Evolutionary conservation across 2,888 invertebrate species (phyloP).

Genomic region (Sepioteuthis lessoniana): DNA sequence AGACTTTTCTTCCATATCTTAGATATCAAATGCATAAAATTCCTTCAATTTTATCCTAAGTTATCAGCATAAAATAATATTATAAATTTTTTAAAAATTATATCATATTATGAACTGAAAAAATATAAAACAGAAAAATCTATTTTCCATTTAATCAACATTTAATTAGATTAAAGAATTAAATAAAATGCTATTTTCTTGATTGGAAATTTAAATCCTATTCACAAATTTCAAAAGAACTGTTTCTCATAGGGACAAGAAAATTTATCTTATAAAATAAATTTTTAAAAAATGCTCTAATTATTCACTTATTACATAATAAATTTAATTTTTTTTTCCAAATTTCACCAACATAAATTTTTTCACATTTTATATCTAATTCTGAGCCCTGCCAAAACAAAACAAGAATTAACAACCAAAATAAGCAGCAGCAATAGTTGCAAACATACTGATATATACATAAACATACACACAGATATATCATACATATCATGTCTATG

Average conservation of each 20-base stretch:
- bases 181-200: not conserved
- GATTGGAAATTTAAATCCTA: not conserved
- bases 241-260: not conserved
- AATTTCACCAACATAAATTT: not conserved
- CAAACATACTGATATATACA: not conserved
- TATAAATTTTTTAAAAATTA: not conserved
- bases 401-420: slow-evolving; percentile 23
- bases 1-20: not conserved
- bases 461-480: not conserved
- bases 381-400: slow-evolving; percentile 14
- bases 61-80: not conserved
- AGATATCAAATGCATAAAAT: not conserved
- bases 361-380: not conserved
- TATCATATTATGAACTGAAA: not conserved
- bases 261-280: not conserved
- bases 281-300: not conserved
- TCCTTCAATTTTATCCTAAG: not conserved
- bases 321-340: not conserved
- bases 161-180: not conserved
- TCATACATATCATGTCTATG: not conserved
- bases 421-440: not conserved
- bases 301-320: slow-evolving; percentile 17
- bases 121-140: not conserved
- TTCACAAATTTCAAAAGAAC: no score
- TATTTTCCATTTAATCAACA: not conserved